phyloP scores from a whole-genome alignment of 2,797 vertebrate species.

The Perodicticus potto region DNA sequence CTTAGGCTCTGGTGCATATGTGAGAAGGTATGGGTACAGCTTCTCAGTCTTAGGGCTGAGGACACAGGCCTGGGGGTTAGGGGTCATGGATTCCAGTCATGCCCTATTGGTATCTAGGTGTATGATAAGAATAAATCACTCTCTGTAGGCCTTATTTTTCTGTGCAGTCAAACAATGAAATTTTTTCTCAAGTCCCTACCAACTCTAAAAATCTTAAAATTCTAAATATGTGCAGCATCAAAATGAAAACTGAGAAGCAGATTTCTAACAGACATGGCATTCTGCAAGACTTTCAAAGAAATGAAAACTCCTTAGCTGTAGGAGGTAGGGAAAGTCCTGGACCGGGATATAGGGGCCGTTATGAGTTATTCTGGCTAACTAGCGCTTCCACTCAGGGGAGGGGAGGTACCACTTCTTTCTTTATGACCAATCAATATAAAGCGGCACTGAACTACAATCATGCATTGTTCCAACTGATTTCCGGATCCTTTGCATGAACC shows the following conservation, averaged over 20 bases:
- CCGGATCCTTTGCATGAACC: conserved; percentile 68
- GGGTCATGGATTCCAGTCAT: neutral
- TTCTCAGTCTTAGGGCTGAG: neutral
- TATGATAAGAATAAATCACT: neutral
- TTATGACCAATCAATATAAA: conserved; percentile 64
- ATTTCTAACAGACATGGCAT: neutral
- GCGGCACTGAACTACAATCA: conserved; percentile 56
- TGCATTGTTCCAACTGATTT: conserved; percentile 74
- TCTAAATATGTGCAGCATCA: conserved; percentile 24
- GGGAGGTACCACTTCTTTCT: conserved; percentile 53
- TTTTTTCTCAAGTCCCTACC: neutral
- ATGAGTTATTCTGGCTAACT: conserved; percentile 36
- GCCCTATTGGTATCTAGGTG: neutral
- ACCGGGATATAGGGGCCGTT: neutral
- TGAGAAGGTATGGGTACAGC: neutral
- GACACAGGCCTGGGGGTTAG: neutral
- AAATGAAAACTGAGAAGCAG: conserved; percentile 59
- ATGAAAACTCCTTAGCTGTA: neutral
- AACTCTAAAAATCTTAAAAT: conserved; percentile 32
- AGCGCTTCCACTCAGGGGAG: neutral
- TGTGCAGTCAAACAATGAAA: conserved; percentile 34
- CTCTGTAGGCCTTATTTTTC: conserved; percentile 46
- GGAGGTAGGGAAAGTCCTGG: neutral
- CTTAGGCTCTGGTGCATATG: neutral
- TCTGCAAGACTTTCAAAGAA: conserved; percentile 6